phyloP scores from a whole-genome alignment of 2,888 invertebrate species.

The Orthosia gracilis region DNA sequence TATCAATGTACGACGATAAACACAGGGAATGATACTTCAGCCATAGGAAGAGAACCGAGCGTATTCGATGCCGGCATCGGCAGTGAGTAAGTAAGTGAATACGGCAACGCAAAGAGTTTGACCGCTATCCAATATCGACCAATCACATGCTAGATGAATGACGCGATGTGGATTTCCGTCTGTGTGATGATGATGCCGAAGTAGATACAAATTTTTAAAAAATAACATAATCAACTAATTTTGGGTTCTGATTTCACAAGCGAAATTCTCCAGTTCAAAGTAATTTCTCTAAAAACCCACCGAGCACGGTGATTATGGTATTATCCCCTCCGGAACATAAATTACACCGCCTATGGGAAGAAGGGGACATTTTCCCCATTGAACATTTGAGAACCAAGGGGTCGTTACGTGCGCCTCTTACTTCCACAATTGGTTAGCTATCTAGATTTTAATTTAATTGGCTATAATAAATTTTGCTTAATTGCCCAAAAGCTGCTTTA shows the following conservation, averaged over 20 bases:
- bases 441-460: constrained; percentile 58
- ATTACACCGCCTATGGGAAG: constrained; percentile 37
- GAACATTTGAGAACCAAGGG: constrained; percentile 35
- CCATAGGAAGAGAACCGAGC: too few relatives aligned
- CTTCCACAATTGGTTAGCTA: constrained; percentile 53
- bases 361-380: constrained; percentile 40
- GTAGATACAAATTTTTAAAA: background rate
- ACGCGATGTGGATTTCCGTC: too few relatives aligned
- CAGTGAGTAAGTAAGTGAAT: too few relatives aligned
- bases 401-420: constrained; percentile 29
- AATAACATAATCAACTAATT: background rate
- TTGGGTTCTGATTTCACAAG: constrained; percentile 18
- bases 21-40: too few relatives aligned
- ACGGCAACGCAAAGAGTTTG: too few relatives aligned
- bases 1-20: too few relatives aligned
- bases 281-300: constrained; percentile 19
- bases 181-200: too few relatives aligned
- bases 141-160: too few relatives aligned
- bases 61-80: background rate
- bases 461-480: constrained; percentile 52
- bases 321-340: constrained; percentile 49
- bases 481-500: constrained; percentile 52
- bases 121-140: too few relatives aligned
- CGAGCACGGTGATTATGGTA: constrained; percentile 50
- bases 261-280: constrained; percentile 13